Conservation (phyloP, 2,888 invertebrate species). For the Peribatodes rhomboidaria region DNA sequence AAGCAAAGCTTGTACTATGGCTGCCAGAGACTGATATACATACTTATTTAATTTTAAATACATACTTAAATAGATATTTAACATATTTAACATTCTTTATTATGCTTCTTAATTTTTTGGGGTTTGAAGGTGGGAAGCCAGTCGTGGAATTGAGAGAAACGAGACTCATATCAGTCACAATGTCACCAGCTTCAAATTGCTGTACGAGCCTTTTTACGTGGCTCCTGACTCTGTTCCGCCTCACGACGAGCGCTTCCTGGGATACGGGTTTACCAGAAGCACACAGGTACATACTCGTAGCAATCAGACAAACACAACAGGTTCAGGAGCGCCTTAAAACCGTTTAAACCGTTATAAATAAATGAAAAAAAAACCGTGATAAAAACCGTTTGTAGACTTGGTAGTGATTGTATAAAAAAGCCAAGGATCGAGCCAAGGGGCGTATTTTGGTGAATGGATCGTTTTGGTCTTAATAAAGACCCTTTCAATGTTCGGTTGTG, state of each 20-base stretch:
- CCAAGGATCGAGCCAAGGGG: no score
- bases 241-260: conserved; percentile 95
- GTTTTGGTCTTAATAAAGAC: no score
- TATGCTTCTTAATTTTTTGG: neutral
- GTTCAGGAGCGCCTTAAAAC: no score
- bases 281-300: conserved; percentile 89
- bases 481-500: no score
- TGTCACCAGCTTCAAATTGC: conserved; percentile 93
- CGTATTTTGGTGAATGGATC: no score
- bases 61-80: no score
- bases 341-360: no score
- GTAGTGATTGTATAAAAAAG: neutral
- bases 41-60: no score
- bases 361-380: no score
- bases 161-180: conserved; percentile 93
- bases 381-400: neutral
- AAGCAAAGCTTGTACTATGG: no score
- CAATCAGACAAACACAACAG: no score
- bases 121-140: conserved; percentile 86
- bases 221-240: conserved; percentile 92
- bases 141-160: conserved; percentile 85
- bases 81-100: neutral
- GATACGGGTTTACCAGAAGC: conserved; percentile 96
- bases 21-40: no score
- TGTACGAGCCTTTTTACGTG: conserved; percentile 97